These are phyloP conservation scores for Antheraea mylitta DNA, from an alignment of 1,140 invertebrate species.

Conservation along the genomic window DNA sequence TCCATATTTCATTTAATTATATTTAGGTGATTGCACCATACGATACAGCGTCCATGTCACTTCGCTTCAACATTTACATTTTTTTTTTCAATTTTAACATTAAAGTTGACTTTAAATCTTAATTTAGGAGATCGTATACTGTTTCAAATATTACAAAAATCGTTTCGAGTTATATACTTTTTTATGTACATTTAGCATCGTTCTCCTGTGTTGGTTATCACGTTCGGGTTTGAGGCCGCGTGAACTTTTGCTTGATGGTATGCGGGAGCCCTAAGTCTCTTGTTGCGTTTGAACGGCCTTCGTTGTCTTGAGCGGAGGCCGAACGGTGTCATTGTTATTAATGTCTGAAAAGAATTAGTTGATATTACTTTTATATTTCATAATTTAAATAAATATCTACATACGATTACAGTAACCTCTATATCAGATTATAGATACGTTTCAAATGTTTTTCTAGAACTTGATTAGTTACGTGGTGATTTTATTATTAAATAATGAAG, in stretches of 20 bases:
- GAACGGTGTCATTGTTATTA: slow-evolving; percentile 52
- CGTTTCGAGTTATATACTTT: slow-evolving; percentile 40
- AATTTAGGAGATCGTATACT: slow-evolving; percentile 79
- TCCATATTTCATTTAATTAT: slow-evolving; percentile 16
- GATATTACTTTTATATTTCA: not conserved
- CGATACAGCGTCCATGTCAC: slow-evolving; percentile 67
- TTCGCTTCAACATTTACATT: slow-evolving; percentile 66
- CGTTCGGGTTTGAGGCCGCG: slow-evolving; percentile 17
- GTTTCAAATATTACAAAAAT: slow-evolving; percentile 78
- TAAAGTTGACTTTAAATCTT: slow-evolving; percentile 77
- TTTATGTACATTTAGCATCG: slow-evolving; percentile 71
- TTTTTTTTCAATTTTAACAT: slow-evolving; percentile 55
- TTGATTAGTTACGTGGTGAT: no score
- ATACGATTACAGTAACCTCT: not conserved
- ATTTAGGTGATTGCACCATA: slow-evolving; percentile 54
- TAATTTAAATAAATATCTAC: not conserved
- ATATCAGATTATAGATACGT: no score
- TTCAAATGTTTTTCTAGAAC: no score
- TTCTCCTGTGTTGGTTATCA: slow-evolving; percentile 65
- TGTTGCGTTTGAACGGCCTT: slow-evolving; percentile 24
- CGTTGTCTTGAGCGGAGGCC: slow-evolving; percentile 26
- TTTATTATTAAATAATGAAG: no score
- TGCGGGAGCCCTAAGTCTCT: slow-evolving; percentile 8
- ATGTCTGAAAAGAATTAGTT: slow-evolving; percentile 50
- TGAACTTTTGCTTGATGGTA: slow-evolving; percentile 4